These are phyloP conservation scores for Nyctibius bracteatus DNA, from an alignment of 2,113 vertebrate species.

Conservation along the genomic window DNA sequence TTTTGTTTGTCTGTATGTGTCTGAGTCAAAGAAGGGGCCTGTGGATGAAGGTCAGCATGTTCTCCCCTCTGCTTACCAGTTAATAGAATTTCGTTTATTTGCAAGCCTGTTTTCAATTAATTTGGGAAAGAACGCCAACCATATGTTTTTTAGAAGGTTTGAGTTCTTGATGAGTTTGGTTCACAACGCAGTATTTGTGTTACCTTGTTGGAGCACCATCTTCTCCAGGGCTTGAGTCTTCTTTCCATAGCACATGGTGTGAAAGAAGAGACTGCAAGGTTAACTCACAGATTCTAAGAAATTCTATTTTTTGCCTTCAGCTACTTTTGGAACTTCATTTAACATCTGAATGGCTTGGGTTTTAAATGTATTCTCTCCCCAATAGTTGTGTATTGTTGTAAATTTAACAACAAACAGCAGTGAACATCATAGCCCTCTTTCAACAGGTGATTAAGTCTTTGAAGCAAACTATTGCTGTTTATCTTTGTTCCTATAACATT, in stretches of 20 bases:
- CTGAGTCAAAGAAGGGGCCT: neutral
- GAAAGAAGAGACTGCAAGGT: slow-evolving; percentile 12
- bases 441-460: slow-evolving; percentile 44
- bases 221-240: neutral
- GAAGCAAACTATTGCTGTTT: neutral
- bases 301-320: neutral
- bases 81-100: neutral
- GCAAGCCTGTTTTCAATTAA: neutral
- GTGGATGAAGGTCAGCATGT: neutral
- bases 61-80: neutral
- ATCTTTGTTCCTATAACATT: neutral
- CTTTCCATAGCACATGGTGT: neutral
- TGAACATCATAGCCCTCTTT: slow-evolving; percentile 26
- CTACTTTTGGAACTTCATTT: slow-evolving; percentile 42
- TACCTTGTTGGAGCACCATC: neutral
- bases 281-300: neutral
- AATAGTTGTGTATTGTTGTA: neutral
- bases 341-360: slow-evolving; percentile 27
- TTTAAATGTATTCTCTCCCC: neutral
- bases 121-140: neutral
- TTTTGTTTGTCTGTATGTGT: neutral
- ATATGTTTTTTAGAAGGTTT: neutral
- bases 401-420: slow-evolving; percentile 25
- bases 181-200: neutral
- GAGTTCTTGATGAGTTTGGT: neutral